phyloP scores from a whole-genome alignment of 2,888 invertebrate genomes.

The Tupiocoris notatus region DNA sequence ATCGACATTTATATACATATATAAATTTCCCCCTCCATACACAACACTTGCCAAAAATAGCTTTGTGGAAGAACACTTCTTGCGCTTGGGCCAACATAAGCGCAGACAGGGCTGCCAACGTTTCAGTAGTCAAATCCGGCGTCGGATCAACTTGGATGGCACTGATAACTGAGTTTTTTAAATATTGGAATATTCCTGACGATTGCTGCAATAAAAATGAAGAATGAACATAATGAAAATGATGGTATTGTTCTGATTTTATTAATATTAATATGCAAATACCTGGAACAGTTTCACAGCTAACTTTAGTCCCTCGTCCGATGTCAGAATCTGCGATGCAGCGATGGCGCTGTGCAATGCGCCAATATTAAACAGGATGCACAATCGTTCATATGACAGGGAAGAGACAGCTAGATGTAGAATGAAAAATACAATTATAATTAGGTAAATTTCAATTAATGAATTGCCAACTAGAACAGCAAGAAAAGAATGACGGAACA shows the following conservation, averaged over 20 bases:
- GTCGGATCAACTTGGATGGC: slow-evolving; percentile 93
- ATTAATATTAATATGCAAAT: no score
- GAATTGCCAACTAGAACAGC: no score
- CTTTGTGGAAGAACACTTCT: slow-evolving; percentile 94
- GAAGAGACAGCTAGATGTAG: slow-evolving; percentile 89
- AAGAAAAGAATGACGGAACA: no score
- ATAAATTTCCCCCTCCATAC: no score
- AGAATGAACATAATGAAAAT: no score
- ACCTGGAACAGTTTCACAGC: slow-evolving; percentile 91
- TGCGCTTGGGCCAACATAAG: slow-evolving; percentile 98
- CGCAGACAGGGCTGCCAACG: slow-evolving; percentile 77
- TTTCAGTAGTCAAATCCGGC: slow-evolving; percentile 90
- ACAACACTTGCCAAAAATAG: slow-evolving; percentile 73
- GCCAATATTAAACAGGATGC: slow-evolving; percentile 93
- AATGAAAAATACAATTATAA: no score
- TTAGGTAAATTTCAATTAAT: no score
- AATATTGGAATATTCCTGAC: slow-evolving; percentile 81
- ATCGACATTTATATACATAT: no score
- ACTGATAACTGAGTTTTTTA: slow-evolving; percentile 76
- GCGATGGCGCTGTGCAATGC: slow-evolving; percentile 89
- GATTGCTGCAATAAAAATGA: no score
- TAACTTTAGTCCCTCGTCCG: slow-evolving; percentile 88
- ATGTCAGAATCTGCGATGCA: slow-evolving; percentile 77
- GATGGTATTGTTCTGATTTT: no score
- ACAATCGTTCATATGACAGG: slow-evolving; percentile 87